phyloP scores from a whole-genome alignment of 2,797 vertebrate species.

The Anguilla obscura region DNA sequence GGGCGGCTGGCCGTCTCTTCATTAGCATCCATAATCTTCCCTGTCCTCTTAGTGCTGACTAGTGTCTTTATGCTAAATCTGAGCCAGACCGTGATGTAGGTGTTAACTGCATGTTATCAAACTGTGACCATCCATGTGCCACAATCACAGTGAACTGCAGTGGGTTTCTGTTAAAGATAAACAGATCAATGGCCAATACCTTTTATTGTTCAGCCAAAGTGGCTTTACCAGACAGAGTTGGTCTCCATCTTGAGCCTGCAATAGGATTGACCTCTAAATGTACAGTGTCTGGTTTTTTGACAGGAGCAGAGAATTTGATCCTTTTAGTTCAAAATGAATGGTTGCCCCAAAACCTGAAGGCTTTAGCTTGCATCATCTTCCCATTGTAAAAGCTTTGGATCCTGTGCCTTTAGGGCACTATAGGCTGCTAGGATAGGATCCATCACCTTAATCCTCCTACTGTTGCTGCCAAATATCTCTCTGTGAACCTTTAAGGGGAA shows the following conservation, averaged over 20 bases:
- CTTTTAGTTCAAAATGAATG: conserved; percentile 54
- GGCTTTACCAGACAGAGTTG: conserved; percentile 16
- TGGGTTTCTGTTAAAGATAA: neutral
- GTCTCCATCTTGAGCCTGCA: neutral
- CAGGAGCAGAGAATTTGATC: conserved; percentile 55
- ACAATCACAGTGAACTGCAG: neutral
- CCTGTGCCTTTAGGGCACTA: conserved; percentile 59
- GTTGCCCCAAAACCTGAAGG: conserved; percentile 57
- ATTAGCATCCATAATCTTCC: neutral
- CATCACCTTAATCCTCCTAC: conserved; percentile 59
- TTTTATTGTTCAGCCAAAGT: neutral
- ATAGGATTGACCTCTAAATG: neutral
- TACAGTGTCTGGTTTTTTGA: conserved; percentile 49
- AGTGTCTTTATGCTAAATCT: neutral
- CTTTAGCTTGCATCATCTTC: conserved; percentile 46
- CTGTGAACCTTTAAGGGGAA: conserved; percentile 50
- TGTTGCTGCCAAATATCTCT: conserved; percentile 51
- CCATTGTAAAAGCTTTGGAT: conserved; percentile 58
- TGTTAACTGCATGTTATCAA: neutral
- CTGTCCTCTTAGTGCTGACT: neutral
- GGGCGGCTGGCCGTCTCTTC: neutral
- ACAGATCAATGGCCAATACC: neutral
- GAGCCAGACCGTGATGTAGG: neutral
- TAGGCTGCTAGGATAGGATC: conserved; percentile 40
- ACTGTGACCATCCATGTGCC: neutral